These are phyloP conservation scores for Thamnaconus septentrionalis DNA, from an alignment of 2,113 vertebrate species.

Conservation along the genomic window DNA sequence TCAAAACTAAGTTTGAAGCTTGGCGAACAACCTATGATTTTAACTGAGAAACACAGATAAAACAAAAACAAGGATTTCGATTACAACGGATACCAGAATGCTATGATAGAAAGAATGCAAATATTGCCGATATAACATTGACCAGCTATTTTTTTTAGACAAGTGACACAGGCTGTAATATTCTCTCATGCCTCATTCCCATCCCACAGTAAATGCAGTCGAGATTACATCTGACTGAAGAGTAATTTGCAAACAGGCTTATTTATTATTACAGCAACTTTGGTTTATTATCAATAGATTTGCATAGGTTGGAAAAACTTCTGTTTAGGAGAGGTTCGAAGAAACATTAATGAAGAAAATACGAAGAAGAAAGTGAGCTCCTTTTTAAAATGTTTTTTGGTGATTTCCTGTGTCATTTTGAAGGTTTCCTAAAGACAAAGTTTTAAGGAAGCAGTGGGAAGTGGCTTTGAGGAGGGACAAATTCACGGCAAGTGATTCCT, in stretches of 20 bases:
- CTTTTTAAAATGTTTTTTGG: background rate
- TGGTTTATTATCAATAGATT: no score
- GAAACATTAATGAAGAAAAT: background rate
- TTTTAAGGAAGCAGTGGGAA: background rate
- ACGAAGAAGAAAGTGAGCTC: background rate
- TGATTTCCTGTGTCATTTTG: background rate
- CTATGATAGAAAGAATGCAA: background rate
- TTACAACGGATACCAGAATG: no score
- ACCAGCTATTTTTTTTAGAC: background rate
- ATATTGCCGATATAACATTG: slow-evolving; percentile 1
- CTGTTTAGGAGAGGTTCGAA: background rate
- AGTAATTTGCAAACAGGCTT: no score
- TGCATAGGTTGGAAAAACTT: no score
- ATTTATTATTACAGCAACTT: no score
- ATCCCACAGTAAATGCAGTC: background rate
- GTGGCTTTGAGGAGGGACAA: slow-evolving; percentile 4
- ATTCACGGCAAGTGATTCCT: background rate
- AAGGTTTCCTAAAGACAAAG: slow-evolving; percentile 4
- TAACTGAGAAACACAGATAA: no score
- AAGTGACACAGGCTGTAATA: background rate
- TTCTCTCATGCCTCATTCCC: background rate
- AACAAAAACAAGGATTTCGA: no score
- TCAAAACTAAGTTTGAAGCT: background rate
- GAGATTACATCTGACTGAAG: background rate
- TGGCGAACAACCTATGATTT: background rate